Evolutionary conservation across 2,113 vertebrate species (phyloP).

Genomic region (Lagopus muta): DNA sequence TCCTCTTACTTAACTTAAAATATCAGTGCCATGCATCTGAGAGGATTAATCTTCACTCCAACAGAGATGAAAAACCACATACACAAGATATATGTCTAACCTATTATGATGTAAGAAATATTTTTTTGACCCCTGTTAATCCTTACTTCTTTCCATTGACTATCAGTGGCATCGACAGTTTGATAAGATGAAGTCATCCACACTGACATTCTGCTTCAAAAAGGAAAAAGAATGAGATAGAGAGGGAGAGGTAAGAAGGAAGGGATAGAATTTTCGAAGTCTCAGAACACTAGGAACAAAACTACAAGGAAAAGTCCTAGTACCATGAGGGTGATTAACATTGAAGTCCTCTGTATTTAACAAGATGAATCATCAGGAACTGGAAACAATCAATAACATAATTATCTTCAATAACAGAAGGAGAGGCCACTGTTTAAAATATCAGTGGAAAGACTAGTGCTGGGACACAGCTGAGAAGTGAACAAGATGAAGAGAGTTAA

Average conservation of each 20-base stretch:
- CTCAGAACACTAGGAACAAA: neutral
- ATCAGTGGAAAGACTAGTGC: neutral
- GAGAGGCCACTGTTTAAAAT: neutral
- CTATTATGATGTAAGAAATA: constrained; percentile 11
- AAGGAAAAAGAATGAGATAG: neutral
- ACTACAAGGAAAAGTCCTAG: neutral
- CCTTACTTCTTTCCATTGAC: constrained; percentile 5
- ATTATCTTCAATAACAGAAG: neutral
- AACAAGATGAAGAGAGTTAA: neutral
- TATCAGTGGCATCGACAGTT: neutral
- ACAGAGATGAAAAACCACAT: neutral
- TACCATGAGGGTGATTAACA: neutral
- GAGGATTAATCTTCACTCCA: constrained; percentile 24
- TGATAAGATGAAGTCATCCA: neutral
- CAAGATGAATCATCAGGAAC: neutral
- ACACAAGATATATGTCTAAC: neutral
- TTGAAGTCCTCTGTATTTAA: neutral
- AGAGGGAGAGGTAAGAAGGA: neutral
- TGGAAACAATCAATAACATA: neutral
- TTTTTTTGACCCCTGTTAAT: neutral
- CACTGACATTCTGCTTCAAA: neutral
- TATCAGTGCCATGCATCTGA: neutral
- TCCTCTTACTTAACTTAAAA: neutral
- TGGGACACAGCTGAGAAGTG: neutral
- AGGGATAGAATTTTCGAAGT: neutral